Base-by-base conservation (phyloP, 1,140 invertebrate species). In the Monochamus saltuarius region DNA sequence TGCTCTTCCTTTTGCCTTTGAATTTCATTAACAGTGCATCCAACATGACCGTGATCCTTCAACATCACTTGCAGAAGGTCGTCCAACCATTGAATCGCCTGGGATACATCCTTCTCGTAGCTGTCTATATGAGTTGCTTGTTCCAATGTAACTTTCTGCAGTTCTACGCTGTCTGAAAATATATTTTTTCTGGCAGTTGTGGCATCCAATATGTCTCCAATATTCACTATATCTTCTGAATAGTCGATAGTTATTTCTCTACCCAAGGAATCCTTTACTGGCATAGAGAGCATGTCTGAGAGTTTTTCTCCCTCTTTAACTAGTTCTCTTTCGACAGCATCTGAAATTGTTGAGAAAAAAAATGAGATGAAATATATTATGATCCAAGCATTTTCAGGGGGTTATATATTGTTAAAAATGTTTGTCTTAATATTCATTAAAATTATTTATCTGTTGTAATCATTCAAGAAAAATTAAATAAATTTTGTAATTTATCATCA, bases 261-360 rank as follows among this genome's bases (percentile, higher is more conserved):
- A 16, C 88, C 87, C 52, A 89, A 78, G 0, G 89, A 87, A 76
- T 91, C 89, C 77, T 91, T 91, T 40, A 91, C 83, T 8, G 89
- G 89, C 80, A 90, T 85, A 7, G 89, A 88, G 50, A 92, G 79
- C 74, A 91, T 83, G 74, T 91, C 89, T 17, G 89, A 85, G 29
- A 92, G 76, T 68, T 87, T 89, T 74, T 91, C 89, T 11, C 89
- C 89, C 77, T 90, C 88, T 65, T 85, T 83, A n/a, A 85, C 79
- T 56, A 90, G 80, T 71, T 89, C 85, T 47, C 80, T 79, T 73
- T 87, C 87, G 46, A 89, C 78, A 34, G 77, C 75, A 69, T 85
- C 88, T 86, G 71, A 58, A 29, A 29, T 29, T 29, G 22, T 29
- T n/a, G n/a, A n/a, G n/a, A n/a, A n/a, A n/a, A n/a, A n/a, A n/a